These are phyloP conservation scores for Ornithoptera alexandrae DNA, from an alignment of 2,888 invertebrate genomes.

Conservation along the genomic window DNA sequence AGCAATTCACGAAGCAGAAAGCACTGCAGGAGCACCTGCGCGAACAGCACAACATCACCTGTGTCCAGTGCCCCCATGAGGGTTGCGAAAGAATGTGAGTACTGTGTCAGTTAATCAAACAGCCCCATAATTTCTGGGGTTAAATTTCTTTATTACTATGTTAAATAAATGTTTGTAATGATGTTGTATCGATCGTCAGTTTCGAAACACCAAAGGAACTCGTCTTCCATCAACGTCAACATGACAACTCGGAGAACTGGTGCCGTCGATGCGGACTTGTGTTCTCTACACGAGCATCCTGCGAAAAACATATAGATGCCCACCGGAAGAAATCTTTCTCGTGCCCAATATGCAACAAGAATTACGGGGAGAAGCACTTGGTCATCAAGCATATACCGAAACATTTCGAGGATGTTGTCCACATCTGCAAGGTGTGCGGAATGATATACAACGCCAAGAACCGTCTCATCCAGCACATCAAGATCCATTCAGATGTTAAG, in stretches of 20 bases:
- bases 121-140: too few relatives aligned
- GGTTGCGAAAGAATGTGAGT: conserved; percentile 55
- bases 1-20: conserved; percentile 62
- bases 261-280: conserved; percentile 63
- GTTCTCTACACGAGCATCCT: conserved; percentile 50
- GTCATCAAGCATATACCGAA: conserved; percentile 56
- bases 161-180: neutral
- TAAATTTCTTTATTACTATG: neutral
- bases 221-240: conserved; percentile 56
- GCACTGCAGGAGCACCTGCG: conserved; percentile 73
- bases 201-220: conserved; percentile 56
- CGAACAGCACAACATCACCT: conserved; percentile 53
- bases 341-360: conserved; percentile 80
- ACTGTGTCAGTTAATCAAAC: too few relatives aligned
- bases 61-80: conserved; percentile 64
- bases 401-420: conserved; percentile 61
- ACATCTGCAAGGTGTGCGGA: conserved; percentile 80
- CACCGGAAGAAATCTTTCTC: conserved; percentile 58
- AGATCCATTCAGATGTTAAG: conserved; percentile 63
- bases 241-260: conserved; percentile 42
- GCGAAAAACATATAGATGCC: conserved; percentile 56
- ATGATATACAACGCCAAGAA: conserved; percentile 73
- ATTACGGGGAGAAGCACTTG: conserved; percentile 72
- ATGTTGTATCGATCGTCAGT: conserved; percentile 39
- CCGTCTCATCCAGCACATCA: conserved; percentile 57